phyloP scores from a whole-genome alignment of 2,113 vertebrate genomes.

The Saguinus midas region DNA sequence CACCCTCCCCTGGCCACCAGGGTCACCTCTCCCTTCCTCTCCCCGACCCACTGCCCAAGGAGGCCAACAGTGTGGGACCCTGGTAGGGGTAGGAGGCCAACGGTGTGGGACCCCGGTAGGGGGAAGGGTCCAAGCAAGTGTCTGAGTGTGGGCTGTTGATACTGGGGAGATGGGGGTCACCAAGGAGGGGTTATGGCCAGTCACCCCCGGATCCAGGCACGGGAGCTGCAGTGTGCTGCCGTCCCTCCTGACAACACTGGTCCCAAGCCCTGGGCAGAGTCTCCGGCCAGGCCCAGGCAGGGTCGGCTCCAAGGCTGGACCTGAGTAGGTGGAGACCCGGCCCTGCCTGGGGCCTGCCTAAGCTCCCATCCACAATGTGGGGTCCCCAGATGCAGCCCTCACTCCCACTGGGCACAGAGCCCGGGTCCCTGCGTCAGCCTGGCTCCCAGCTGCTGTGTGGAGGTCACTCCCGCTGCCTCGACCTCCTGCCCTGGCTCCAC shows the following conservation, averaged over 20 bases:
- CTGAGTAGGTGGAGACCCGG: not conserved
- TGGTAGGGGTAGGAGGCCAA: too few relatives aligned
- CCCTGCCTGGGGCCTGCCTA: too few relatives aligned
- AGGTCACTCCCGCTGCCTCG: not conserved
- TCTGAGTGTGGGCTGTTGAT: rapidly evolving
- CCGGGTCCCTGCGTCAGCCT: too few relatives aligned
- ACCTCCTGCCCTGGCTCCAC: not conserved
- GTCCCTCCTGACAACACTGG: rapidly evolving
- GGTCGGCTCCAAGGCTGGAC: not conserved
- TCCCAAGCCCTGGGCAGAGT: not conserved
- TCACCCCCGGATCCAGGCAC: rapidly evolving
- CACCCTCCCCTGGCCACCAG: not conserved
- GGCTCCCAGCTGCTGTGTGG: not conserved
- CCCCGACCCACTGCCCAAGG: not conserved
- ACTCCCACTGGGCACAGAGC: not conserved
- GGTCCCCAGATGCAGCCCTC: not conserved
- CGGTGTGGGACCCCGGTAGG: too few relatives aligned
- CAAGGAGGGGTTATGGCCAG: rapidly evolving
- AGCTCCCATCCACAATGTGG: not conserved
- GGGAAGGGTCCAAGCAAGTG: not conserved
- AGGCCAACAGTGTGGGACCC: too few relatives aligned
- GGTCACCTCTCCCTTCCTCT: rapidly evolving
- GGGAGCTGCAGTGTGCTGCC: not conserved
- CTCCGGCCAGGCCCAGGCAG: not conserved
- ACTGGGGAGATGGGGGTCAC: rapidly evolving